These are phyloP conservation scores for Pheosia gnoma DNA, from an alignment of 2,888 invertebrate species.

Conservation along the genomic window DNA sequence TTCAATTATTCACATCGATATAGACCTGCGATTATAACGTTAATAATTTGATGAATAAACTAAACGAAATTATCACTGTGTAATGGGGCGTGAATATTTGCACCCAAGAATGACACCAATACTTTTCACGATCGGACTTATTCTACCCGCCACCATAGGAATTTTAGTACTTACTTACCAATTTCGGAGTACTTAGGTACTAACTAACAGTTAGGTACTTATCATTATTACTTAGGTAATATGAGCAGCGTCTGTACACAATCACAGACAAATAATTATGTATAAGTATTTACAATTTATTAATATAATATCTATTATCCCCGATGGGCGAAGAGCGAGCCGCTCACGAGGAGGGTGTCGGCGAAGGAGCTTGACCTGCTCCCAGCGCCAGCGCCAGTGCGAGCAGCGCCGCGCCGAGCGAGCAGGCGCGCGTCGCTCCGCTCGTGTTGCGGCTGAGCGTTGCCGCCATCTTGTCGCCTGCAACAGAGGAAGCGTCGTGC, in stretches of 20 bases:
- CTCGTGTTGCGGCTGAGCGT: slow-evolving; percentile 90
- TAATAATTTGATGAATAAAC: too few species aligned
- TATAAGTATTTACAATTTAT: not conserved
- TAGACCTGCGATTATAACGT: too few species aligned
- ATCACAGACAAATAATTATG: slow-evolving; percentile 8
- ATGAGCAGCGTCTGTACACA: not conserved
- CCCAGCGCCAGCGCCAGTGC: slow-evolving; percentile 9
- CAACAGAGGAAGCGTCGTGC: slow-evolving; percentile 39
- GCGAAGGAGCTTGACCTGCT: slow-evolving; percentile 6
- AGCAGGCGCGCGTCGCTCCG: slow-evolving; percentile 18
- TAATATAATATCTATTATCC: slow-evolving; percentile 4
- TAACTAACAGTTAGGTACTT: too few species aligned
- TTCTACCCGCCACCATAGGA: too few species aligned
- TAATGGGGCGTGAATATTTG: too few species aligned
- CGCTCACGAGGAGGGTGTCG: not conserved
- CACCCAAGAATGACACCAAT: too few species aligned
- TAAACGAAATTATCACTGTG: too few species aligned
- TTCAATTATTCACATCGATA: too few species aligned
- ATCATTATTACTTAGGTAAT: not conserved
- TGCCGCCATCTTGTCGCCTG: slow-evolving; percentile 96
- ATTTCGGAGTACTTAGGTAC: not conserved
- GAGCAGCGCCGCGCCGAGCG: slow-evolving; percentile 13
- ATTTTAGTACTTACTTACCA: slow-evolving; percentile 14
- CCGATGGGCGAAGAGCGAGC: not conserved
- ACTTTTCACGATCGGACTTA: too few species aligned